phyloP scores from a whole-genome alignment of 1,140 invertebrate genomes.

The Acromyrmex charruanus region DNA sequence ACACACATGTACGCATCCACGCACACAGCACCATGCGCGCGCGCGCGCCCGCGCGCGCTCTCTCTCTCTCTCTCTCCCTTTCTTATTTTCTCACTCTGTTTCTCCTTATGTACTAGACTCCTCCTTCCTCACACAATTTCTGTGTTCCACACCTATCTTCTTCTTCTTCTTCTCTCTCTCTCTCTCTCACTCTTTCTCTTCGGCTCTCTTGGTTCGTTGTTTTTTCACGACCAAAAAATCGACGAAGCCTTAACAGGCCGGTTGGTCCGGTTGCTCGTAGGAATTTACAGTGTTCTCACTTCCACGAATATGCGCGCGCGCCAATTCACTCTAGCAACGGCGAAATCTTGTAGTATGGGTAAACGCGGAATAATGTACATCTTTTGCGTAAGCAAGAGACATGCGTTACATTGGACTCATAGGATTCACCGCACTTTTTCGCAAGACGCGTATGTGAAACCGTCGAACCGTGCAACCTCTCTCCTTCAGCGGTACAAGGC shows the following conservation, averaged over 20 bases:
- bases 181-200: conserved; percentile 1
- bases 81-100: conserved; percentile 53
- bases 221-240: conserved; percentile 76
- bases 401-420: conserved; percentile 1
- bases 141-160: conserved; percentile 22
- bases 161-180: conserved; percentile 1
- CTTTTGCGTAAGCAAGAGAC: conserved; percentile 60
- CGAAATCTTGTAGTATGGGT: conserved; percentile 74
- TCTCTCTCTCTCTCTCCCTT: background rate
- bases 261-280: conserved; percentile 74
- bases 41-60: background rate
- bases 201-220: conserved; percentile 37
- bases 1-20: background rate
- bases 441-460: conserved; percentile 72
- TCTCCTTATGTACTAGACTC: conserved; percentile 46
- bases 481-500: conserved; percentile 83
- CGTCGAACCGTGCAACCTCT: conserved; percentile 77
- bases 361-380: conserved; percentile 73
- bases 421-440: conserved; percentile 73
- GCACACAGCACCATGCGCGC: background rate
- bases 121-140: conserved; percentile 16
- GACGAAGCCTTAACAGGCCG: conserved; percentile 77
- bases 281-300: conserved; percentile 76
- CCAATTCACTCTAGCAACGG: conserved; percentile 54
- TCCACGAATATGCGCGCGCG: conserved; percentile 42